Evolutionary conservation across 1,140 invertebrate species (phyloP), one percentile per base, ranked within the genome.

Genomic region (Muscidifurax raptorellus): DNA sequence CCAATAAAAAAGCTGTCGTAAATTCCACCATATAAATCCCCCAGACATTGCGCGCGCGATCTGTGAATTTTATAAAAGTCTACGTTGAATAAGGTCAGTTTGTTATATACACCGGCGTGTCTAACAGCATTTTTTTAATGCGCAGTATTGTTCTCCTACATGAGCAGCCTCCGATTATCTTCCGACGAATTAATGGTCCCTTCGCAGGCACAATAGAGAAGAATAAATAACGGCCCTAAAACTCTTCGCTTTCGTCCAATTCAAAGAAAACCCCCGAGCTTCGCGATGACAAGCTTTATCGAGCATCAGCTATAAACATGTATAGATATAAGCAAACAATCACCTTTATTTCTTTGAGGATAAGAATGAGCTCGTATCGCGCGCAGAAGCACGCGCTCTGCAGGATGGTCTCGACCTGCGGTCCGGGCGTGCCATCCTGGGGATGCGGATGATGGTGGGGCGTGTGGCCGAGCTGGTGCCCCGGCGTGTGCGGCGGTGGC

Each of bases 301-400:
- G n/a, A n/a, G n/a, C n/a, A n/a, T n/a, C n/a, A n/a, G n/a, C n/a
- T n/a, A n/a, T n/a, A n/a, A n/a, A n/a, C n/a, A n/a, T n/a, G n/a
- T n/a, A n/a, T n/a, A n/a, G n/a, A n/a, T n/a, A n/a, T n/a, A n/a
- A n/a, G n/a, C n/a, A n/a, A 30, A 15, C 13, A 27, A 10, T 89
- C 90, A 96, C 95, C 93, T 97, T 96, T 89, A 99, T 95, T 94
- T 99, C 99, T 93, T 98, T 97, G 87, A 99, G 95, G 92, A 99
- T 99, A 90, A 98, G 95, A 88, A 97, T 96, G 90, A 99, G 96
- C 94, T 99, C 97, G 90, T 97, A 96, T 93, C 97, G 96, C 88
- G 96, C 95, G 91, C 95, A 95, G 90, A 96, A 94, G 92, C 94
- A 96, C 94, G 94, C 95, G 95, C 93, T 95, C 92, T 95, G 93